These are phyloP conservation scores for Sebastes trivittatus DNA, from an alignment of 2,797 vertebrate genomes.

Conservation along the genomic window DNA sequence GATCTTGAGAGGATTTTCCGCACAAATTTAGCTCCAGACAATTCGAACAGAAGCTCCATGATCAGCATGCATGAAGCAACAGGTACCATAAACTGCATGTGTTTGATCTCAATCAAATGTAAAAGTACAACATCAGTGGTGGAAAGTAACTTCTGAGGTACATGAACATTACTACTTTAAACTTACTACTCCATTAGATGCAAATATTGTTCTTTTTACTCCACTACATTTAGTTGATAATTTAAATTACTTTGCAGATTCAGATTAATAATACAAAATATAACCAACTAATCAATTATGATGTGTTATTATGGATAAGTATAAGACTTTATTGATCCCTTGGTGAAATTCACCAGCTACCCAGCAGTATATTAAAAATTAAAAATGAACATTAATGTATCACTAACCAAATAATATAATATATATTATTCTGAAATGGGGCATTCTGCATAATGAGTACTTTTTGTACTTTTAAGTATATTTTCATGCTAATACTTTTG, in stretches of 20 bases:
- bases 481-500: neutral
- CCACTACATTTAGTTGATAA: neutral
- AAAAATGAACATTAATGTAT: no score
- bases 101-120: neutral
- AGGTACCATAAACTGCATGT: constrained; percentile 4
- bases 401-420: neutral
- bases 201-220: neutral
- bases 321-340: no score
- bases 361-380: no score
- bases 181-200: neutral
- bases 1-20: constrained; percentile 59
- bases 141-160: neutral
- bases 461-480: neutral
- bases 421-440: neutral
- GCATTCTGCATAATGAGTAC: no score
- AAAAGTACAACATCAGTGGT: neutral
- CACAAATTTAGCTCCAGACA: constrained; percentile 63
- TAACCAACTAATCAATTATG: neutral
- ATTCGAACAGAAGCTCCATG: constrained; percentile 19
- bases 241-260: neutral
- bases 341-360: no score
- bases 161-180: neutral
- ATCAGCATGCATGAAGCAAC: constrained; percentile 8
- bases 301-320: neutral
- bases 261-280: neutral